These are phyloP conservation scores for Tolmerus cingulatus DNA, from an alignment of 2,888 invertebrate species.

Conservation along the genomic window DNA sequence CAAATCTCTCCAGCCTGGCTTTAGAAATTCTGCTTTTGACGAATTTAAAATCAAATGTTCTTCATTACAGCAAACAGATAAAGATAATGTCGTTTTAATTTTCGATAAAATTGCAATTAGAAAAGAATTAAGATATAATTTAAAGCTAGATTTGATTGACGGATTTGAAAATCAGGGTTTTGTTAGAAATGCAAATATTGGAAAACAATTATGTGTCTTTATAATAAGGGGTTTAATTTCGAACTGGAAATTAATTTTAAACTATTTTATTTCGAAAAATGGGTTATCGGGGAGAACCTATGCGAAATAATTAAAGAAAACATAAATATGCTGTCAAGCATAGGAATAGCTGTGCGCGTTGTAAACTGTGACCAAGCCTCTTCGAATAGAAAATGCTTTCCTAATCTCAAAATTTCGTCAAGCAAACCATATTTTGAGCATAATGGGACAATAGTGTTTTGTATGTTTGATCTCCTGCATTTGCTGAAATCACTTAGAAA, in stretches of 20 bases:
- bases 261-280: slow-evolving; percentile 43
- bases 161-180: slow-evolving; percentile 40
- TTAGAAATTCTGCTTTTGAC: neutral
- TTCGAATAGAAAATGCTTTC: slow-evolving; percentile 2
- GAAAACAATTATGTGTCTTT: slow-evolving; percentile 44
- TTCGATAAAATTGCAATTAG: neutral
- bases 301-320: slow-evolving; percentile 38
- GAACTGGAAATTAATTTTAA: slow-evolving; percentile 44
- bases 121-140: slow-evolving; percentile 32
- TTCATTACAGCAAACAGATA: neutral
- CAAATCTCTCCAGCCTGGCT: neutral
- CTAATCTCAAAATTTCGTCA: neutral
- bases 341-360: slow-evolving; percentile 9
- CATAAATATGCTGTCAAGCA: neutral
- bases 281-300: slow-evolving; percentile 28
- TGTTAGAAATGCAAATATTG: slow-evolving; percentile 25
- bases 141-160: slow-evolving; percentile 43
- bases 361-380: slow-evolving; percentile 8
- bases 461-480: too few relatives aligned
- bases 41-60: neutral
- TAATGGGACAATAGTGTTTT: neutral
- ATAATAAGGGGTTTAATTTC: slow-evolving; percentile 40
- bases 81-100: neutral
- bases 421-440: slow-evolving; percentile 15
- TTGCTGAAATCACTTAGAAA: neutral